Evolutionary conservation across 2,888 invertebrate genomes (phyloP).

Genomic region (Cenopis cana): DNA sequence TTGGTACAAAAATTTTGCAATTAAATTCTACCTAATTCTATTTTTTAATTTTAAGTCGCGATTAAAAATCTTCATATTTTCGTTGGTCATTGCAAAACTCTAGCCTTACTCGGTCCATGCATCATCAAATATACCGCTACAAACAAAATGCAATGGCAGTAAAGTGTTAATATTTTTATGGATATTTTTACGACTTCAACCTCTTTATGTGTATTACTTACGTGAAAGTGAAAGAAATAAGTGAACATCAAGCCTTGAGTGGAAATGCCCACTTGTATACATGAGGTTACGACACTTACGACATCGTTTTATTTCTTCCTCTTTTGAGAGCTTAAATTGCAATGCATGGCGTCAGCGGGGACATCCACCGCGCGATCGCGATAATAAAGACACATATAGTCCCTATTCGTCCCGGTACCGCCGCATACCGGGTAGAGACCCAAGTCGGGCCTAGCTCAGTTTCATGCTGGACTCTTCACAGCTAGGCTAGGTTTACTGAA

Average conservation of each 20-base stretch:
- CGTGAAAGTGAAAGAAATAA: slow-evolving; percentile 41
- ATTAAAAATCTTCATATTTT: background rate
- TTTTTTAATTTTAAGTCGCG: too few species aligned
- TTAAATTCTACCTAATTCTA: too few species aligned
- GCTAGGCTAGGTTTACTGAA: too few species aligned
- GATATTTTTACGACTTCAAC: slow-evolving; percentile 24
- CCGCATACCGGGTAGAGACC: too few species aligned
- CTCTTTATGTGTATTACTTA: slow-evolving; percentile 19
- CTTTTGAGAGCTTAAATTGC: background rate
- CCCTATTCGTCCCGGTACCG: too few species aligned
- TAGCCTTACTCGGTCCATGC: slow-evolving; percentile 7
- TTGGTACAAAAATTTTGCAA: too few species aligned
- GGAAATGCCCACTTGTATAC: slow-evolving; percentile 6
- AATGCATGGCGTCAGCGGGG: too few species aligned
- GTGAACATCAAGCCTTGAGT: slow-evolving; percentile 20
- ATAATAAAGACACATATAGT: too few species aligned
- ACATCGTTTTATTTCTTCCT: slow-evolving; percentile 27
- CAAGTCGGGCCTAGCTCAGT: too few species aligned
- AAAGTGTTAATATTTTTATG: background rate
- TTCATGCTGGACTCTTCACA: too few species aligned
- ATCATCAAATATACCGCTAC: background rate
- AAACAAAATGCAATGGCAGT: slow-evolving; percentile 1
- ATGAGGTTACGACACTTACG: slow-evolving; percentile 11
- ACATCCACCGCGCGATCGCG: too few species aligned
- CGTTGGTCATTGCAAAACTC: background rate